phyloP scores from a whole-genome alignment of 2,888 invertebrate species.

The Beris morrisii region DNA sequence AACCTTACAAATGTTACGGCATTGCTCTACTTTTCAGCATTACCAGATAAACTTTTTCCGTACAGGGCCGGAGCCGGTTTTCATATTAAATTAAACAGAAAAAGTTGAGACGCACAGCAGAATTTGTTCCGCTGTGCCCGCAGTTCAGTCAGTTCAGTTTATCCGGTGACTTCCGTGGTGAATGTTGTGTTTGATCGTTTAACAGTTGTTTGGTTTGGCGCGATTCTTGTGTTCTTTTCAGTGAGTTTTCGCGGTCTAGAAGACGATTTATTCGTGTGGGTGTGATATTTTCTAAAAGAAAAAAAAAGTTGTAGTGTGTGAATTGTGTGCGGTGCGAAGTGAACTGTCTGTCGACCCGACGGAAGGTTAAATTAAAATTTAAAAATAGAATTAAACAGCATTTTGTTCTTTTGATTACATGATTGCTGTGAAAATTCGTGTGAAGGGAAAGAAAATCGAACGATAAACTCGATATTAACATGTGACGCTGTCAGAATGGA shows the following conservation, averaged over 20 bases:
- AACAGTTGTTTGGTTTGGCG: conserved; percentile 2
- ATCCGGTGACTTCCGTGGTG: conserved; percentile 24
- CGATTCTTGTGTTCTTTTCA: background rate
- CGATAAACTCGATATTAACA: background rate
- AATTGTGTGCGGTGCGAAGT: conserved; percentile 10
- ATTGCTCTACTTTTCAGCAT: no score
- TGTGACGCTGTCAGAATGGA: background rate
- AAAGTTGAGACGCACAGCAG: no score
- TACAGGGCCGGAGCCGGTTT: no score
- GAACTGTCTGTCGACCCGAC: background rate
- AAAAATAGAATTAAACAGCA: conserved; percentile 21
- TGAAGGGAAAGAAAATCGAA: background rate
- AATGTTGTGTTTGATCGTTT: background rate
- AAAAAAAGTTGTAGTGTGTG: background rate
- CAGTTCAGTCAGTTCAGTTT: conserved; percentile 15
- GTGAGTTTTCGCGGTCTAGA: background rate
- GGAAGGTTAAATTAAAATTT: conserved; percentile 23
- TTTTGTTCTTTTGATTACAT: conserved; percentile 15
- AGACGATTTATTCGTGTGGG: background rate
- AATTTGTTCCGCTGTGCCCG: background rate
- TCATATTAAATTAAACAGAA: no score
- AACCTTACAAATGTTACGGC: no score
- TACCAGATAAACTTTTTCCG: no score
- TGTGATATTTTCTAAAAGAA: background rate
- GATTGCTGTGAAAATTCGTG: background rate